Conservation (phyloP, 1,140 invertebrate genomes). For the Battus philenor region DNA sequence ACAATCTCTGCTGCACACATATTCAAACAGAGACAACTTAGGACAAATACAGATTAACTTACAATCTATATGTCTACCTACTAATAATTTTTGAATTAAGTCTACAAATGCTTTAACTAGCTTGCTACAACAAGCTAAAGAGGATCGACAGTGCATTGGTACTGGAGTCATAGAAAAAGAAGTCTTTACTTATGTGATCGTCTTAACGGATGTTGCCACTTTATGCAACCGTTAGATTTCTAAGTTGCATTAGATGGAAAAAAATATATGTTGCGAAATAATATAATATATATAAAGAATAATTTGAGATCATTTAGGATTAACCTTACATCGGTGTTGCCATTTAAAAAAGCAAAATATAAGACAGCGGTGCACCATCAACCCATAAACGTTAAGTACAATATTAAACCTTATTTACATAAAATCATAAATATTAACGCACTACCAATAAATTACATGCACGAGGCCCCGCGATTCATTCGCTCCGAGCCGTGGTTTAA, state of each 20-base stretch:
- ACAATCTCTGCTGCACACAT: not conserved
- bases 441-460: conserved; percentile 55
- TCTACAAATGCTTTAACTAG: conserved; percentile 73
- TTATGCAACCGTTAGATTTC: too few species aligned
- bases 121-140: conserved; percentile 66
- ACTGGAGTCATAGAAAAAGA: too few species aligned
- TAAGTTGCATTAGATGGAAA: too few species aligned
- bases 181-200: too few species aligned
- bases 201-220: too few species aligned
- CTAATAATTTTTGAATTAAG: conserved; percentile 51
- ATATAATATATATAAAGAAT: too few species aligned
- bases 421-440: conserved; percentile 52
- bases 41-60: conserved; percentile 18
- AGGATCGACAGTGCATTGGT: conserved; percentile 35
- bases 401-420: conserved; percentile 68
- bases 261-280: too few species aligned
- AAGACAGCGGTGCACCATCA: conserved; percentile 27
- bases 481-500: too few species aligned
- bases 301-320: conserved; percentile 10
- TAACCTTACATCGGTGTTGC: not conserved
- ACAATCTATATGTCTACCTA: conserved; percentile 45
- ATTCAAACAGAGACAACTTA: conserved; percentile 3
- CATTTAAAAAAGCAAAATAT: conserved; percentile 2
- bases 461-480: conserved; percentile 51
- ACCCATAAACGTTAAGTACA: conserved; percentile 66